These are phyloP conservation scores for Mormyrus iriodes DNA, from an alignment of 2,113 vertebrate species.

Conservation along the genomic window DNA sequence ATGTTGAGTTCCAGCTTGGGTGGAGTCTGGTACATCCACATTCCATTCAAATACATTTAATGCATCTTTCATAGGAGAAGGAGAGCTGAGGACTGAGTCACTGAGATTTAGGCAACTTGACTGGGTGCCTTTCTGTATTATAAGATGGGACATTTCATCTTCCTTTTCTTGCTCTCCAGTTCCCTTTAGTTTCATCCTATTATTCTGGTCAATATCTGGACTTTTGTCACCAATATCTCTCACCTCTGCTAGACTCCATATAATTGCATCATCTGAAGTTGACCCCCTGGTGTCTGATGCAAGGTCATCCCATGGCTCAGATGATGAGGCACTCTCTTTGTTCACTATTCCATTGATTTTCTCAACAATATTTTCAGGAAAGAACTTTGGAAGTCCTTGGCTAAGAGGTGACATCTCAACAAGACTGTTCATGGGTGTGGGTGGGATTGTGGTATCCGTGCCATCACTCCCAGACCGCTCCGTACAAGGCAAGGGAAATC, in stretches of 20 bases:
- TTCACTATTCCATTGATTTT: slow-evolving; percentile 65
- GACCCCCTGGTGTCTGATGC: slow-evolving; percentile 62
- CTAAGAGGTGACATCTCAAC: slow-evolving; percentile 72
- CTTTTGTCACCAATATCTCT: slow-evolving; percentile 38
- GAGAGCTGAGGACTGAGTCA: background rate
- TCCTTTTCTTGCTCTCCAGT: slow-evolving; percentile 17
- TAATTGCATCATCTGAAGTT: slow-evolving; percentile 43
- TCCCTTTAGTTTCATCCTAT: slow-evolving; percentile 21
- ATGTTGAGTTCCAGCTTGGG: background rate
- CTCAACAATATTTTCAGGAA: slow-evolving; percentile 67
- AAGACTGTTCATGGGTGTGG: slow-evolving; percentile 81
- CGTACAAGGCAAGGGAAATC: slow-evolving; percentile 43
- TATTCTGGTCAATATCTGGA: slow-evolving; percentile 38
- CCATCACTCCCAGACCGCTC: slow-evolving; percentile 43
- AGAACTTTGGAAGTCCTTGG: slow-evolving; percentile 67
- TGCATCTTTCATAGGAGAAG: background rate
- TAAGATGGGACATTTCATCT: background rate
- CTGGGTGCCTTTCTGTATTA: background rate
- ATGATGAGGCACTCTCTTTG: slow-evolving; percentile 58
- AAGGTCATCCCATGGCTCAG: slow-evolving; percentile 79
- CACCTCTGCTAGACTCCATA: slow-evolving; percentile 64
- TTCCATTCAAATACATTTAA: background rate
- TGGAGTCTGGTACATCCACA: background rate
- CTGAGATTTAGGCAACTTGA: background rate
- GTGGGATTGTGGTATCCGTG: slow-evolving; percentile 66